Base-by-base conservation (phyloP, 2,797 vertebrate genomes). In the Sardinella longiceps region DNA sequence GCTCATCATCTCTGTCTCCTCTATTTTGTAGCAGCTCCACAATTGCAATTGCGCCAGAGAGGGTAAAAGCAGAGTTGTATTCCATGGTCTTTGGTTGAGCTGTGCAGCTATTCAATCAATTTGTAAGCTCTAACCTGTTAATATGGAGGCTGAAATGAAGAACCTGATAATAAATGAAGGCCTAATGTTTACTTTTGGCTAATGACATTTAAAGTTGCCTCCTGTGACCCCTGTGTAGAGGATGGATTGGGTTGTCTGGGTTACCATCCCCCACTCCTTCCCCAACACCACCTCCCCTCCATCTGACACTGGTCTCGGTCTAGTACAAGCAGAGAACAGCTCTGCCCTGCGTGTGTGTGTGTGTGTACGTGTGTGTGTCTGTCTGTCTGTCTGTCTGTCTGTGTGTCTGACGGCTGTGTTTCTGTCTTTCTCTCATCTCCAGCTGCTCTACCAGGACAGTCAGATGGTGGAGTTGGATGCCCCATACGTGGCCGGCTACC, bases 401-500 rank as follows among this genome's bases (percentile, higher is more conserved):
- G 28, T 63, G 25, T n/a, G n/a, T 63, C 60, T 66, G 25, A 66
- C 12, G 28, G 28, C 66, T 20, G 3, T 77, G 15, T 39, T 20
- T 43, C 18, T 30, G 28, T 48, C 60, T 30, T 25, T 39, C 4
- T 3, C 5, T 85, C 12, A 30, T 45, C 39, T 28, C 23, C 90
- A 99, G 98, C 91, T 98, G 88, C 85, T 98, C 80, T 97, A 98
- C 0, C 95, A 97, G 88, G 96, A 98, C 25, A 96, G 94, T 90
- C 90, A 82, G 86, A 96, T 97, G 97, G 96, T 99, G 88, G 85
- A 90, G 30, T 92, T 99, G 82, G 93, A 60, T 0, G 91, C 96
- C 9, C 98, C 97, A 0, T 99, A 99, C 10, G 82, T 98, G 9
- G 91, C 98, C 0, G 98, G 98, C 5, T 99, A 97, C 93, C 88